Evolutionary conservation across 2,113 vertebrate species (phyloP), one percentile per base, ranked within the genome.

Genomic region (Prunella fulvescens): DNA sequence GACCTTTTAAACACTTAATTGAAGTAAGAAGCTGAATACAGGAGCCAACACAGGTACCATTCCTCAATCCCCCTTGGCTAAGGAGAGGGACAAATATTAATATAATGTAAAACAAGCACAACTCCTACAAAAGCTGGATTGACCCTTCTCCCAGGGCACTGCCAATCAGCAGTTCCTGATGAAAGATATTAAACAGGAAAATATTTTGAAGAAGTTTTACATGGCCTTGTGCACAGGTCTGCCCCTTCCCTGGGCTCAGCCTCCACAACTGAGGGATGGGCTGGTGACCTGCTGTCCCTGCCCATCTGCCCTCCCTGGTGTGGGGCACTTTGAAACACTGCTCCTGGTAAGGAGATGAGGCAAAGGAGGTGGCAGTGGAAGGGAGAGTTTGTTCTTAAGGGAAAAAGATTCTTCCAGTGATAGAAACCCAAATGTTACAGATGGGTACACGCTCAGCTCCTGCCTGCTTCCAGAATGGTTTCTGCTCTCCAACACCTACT

Each of bases 1-100:
- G 88, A 93, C 37, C 82, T 93, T 95, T 93, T 88, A 83, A 86
- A 57, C 58, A 71, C 60, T 81, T 95, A 92, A 83, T 86, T 92
- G 61, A 64, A 73, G 40, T n/a, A 45, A 74, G 33, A 58, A 86
- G 13, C 39, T 58, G 37, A 65, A 80, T 15, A 20, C 47, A 73
- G 71, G 73, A 93, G 47, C 33, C 51, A 78, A 56, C 2, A 1
- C 33, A 19, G 2, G 20, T 31, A 33, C 64, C 1, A 2, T 45
- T 88, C 54, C 50, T 69, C 73, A 58, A 8, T 37, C 13, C 10
- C n/a, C 44, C 22, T 45, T 0, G 12, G 11, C 35, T 12, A 56
- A 60, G 28, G n/a, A 74, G 35, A 28, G 10, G 53, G 54, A 45
- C 37, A 82, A 85, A 74, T 31, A 80, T 48, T 65, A 76, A 80